A percentile compares a stretch with the other conserved stretches of the same genome.
These are phyloP conservation scores for Stictocephala bisonia DNA, from an alignment of 2,888 invertebrate genomes.

Conservation along the genomic window DNA sequence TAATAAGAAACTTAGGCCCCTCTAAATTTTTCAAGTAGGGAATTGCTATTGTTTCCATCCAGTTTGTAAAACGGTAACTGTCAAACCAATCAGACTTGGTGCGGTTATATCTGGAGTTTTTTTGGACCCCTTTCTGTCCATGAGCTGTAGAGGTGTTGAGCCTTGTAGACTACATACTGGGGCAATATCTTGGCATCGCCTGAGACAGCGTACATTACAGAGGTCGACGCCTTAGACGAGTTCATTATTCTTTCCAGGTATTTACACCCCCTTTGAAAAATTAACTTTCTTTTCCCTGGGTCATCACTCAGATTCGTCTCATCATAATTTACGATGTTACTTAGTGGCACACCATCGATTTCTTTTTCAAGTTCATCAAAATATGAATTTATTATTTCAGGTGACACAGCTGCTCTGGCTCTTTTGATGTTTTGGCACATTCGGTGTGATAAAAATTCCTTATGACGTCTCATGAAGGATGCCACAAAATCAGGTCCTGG, in stretches of 20 bases:
- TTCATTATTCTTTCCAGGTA: conserved; percentile 45
- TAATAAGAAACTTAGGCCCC: conserved; percentile 31
- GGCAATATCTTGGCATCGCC: conserved; percentile 14
- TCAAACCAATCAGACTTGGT: conserved; percentile 62
- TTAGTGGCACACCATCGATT: conserved; percentile 43
- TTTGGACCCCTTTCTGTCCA: conserved; percentile 49
- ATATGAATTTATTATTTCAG: conserved; percentile 53
- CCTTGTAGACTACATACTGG: conserved; percentile 16
- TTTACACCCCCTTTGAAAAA: conserved; percentile 46
- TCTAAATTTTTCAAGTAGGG: conserved; percentile 51
- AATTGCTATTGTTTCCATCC: conserved; percentile 56
- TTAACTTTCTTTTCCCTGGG: conserved; percentile 54
- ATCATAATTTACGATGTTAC: conserved; percentile 59
- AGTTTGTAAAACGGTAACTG: conserved; percentile 58
- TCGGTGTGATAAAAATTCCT: conserved; percentile 48
- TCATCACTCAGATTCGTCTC: conserved; percentile 61
- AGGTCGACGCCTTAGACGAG: conserved; percentile 12
- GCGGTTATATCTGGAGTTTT: conserved; percentile 57
- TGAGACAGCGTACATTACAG: conserved; percentile 12
- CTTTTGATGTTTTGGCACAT: conserved; percentile 52
- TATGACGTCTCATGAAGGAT: conserved; percentile 53
- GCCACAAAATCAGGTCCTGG: conserved; percentile 54
- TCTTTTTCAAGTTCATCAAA: conserved; percentile 54
- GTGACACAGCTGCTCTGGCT: conserved; percentile 54
- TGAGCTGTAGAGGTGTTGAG: neutral